Evolutionary conservation across 2,797 vertebrate genomes (phyloP), one percentile per base, ranked within the genome.

Genomic region (Lindbergichthys nudifrons): DNA sequence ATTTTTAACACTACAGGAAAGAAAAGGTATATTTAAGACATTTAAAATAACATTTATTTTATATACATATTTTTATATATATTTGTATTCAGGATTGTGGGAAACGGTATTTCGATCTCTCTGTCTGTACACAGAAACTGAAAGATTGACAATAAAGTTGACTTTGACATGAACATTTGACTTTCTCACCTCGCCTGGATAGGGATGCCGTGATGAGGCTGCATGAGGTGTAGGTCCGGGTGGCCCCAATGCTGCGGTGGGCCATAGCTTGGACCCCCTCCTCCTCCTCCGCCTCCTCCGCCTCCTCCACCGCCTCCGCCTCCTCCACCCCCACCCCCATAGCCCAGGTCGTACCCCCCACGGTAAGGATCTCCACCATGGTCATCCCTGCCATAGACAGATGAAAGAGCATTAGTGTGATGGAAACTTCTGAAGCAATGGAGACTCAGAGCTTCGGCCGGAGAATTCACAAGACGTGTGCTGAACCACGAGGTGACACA

Each of bases 211-310:
- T 98, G 97, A 77, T 97, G 97, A 42, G 95, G 95, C 87, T 96
- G 97, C 93, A 98, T 96, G 67, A 97, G 94, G 79, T 98, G 97
- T 88, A 97, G 84, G 12, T 98, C 96, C 0, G 97, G 97, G 68
- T 97, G 97, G 39, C 95, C 96, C 97, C 97, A 98, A 46, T 96
- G 96, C 84, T 97, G 97, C 2, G 97, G 97, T n/a, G 97, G 96
- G 30, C 95, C 96, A 1, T 97, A 98, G 57, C 96, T 95, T 21
- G 97, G 97, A 12, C 96, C 96, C 10, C 96, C 96, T 21, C 96
- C 57, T 10, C 51, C 58, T 0, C 19, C 47, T 0, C 47, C 47
- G 1, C 47, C 47, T 1, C 48, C 50, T 0, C 47, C 52, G 0
- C 52, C 51, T 1, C 51, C 52, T 1, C 52, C 52, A 1, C 52